These are phyloP conservation scores for Helostoma temminkii DNA, from an alignment of 2,797 vertebrate species.

Conservation along the genomic window DNA sequence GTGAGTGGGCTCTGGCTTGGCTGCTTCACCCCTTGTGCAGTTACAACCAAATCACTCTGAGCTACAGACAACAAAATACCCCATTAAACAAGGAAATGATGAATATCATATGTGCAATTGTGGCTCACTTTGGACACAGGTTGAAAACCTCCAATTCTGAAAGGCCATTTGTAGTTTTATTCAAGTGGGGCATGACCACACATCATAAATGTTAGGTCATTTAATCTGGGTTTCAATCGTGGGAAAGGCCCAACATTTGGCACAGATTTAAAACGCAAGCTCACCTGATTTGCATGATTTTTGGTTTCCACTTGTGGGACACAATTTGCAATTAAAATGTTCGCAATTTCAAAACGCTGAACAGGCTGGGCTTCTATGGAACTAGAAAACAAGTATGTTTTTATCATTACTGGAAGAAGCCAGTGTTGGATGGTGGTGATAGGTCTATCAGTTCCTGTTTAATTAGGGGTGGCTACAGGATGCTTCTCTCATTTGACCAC, in stretches of 20 bases:
- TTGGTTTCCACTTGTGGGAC: conserved; percentile 9
- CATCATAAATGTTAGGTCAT: conserved; percentile 51
- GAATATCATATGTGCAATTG: conserved; percentile 76
- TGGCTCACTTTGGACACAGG: conserved; percentile 68
- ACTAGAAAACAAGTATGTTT: conserved; percentile 43
- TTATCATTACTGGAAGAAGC: conserved; percentile 54
- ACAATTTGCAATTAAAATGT: background rate
- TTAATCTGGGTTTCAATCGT: conserved; percentile 24
- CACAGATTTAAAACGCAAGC: conserved; percentile 4
- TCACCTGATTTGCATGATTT: conserved; percentile 41
- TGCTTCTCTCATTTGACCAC: conserved; percentile 50
- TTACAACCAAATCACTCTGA: conserved; percentile 56
- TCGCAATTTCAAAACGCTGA: conserved; percentile 3
- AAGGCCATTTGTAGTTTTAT: conserved; percentile 34
- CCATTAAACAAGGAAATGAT: conserved; percentile 69
- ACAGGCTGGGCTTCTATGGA: conserved; percentile 5
- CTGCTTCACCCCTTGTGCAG: conserved; percentile 30
- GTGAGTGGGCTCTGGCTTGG: conserved; percentile 63
- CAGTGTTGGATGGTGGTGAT: conserved; percentile 27
- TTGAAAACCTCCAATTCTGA: conserved; percentile 66
- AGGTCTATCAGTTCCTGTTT: conserved; percentile 59
- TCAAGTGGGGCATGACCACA: conserved; percentile 25
- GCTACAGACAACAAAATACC: conserved; percentile 61
- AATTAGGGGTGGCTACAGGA: conserved; percentile 55
- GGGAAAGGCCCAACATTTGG: conserved; percentile 34